These are phyloP conservation scores for Lutraria rhynchaena DNA, from an alignment of 1,140 invertebrate genomes.

Conservation along the genomic window DNA sequence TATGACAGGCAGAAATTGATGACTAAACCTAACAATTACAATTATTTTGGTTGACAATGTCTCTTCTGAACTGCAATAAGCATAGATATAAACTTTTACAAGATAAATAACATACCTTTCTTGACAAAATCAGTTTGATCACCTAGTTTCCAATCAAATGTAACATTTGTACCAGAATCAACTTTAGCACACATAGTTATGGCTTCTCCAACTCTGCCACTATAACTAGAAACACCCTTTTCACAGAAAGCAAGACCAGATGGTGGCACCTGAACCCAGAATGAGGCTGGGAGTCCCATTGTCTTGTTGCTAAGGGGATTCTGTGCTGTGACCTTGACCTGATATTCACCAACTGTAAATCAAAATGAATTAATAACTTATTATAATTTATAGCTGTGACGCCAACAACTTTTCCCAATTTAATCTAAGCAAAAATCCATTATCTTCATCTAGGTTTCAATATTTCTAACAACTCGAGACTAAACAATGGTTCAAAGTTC, in stretches of 20 bases:
- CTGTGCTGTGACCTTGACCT: conserved; percentile 60
- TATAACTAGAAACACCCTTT: not conserved
- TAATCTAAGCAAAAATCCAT: too few species aligned
- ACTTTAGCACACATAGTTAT: conserved; percentile 41
- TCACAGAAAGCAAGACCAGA: conserved; percentile 32
- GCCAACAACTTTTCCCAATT: too few species aligned
- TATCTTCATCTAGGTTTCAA: too few species aligned
- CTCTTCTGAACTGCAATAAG: too few species aligned
- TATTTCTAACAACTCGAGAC: too few species aligned
- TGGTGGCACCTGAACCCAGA: conserved; percentile 61
- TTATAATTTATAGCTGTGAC: too few species aligned
- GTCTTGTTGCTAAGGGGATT: conserved; percentile 62
- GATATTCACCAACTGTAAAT: conserved; percentile 64
- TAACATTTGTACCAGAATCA: conserved; percentile 56
- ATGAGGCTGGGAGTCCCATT: conserved; percentile 18
- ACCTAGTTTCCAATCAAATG: conserved; percentile 64
- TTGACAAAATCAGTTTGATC: conserved; percentile 59
- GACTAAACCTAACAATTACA: too few species aligned
- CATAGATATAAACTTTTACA: too few species aligned
- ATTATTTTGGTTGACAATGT: too few species aligned
- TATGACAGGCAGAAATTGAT: too few species aligned
- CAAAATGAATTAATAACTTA: not conserved
- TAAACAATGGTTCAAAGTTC: too few species aligned
- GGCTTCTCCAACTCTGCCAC: conserved; percentile 39
- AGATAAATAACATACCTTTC: conserved; percentile 58